Percentiles rank a stretch among this genome's conserved stretches.
These are phyloP conservation scores for Sesamia nonagrioides DNA, from an alignment of 1,140 invertebrate genomes.

Conservation along the genomic window DNA sequence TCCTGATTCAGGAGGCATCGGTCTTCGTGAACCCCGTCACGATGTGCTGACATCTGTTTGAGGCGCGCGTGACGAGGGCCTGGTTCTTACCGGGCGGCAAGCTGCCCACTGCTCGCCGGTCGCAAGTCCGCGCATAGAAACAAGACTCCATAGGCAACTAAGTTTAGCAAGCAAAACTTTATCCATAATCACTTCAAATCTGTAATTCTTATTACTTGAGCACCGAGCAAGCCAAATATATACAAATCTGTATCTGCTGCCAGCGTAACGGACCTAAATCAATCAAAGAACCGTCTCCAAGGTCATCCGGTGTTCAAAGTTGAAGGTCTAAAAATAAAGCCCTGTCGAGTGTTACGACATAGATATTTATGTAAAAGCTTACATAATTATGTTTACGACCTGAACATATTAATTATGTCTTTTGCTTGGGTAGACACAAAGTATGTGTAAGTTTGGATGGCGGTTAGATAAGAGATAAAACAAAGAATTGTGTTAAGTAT, in stretches of 20 bases:
- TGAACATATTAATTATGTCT: slow-evolving; percentile 18
- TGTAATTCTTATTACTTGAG: background rate
- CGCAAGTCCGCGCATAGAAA: no score
- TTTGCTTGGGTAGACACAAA: background rate
- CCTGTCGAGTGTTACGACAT: background rate
- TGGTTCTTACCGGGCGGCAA: no score
- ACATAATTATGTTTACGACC: background rate
- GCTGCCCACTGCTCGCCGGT: no score
- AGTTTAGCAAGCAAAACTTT: no score
- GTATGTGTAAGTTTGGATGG: background rate
- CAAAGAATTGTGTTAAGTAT: no score
- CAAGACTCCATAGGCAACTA: no score
- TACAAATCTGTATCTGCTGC: slow-evolving; percentile 16
- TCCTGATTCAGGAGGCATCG: no score
- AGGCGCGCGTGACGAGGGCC: no score
- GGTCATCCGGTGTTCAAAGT: background rate
- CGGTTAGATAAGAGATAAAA: background rate
- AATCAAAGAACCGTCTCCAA: slow-evolving; percentile 20
- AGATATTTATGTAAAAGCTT: background rate
- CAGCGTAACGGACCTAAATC: slow-evolving; percentile 8
- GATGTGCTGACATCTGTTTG: no score
- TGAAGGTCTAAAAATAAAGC: slow-evolving; percentile 22
- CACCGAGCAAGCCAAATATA: background rate
- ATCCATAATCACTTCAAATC: no score
- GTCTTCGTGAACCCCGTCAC: no score